Evolutionary conservation across 2,113 vertebrate genomes (phyloP), one percentile per base, ranked within the genome.

Genomic region (Stomatorhinus ivindoensis): DNA sequence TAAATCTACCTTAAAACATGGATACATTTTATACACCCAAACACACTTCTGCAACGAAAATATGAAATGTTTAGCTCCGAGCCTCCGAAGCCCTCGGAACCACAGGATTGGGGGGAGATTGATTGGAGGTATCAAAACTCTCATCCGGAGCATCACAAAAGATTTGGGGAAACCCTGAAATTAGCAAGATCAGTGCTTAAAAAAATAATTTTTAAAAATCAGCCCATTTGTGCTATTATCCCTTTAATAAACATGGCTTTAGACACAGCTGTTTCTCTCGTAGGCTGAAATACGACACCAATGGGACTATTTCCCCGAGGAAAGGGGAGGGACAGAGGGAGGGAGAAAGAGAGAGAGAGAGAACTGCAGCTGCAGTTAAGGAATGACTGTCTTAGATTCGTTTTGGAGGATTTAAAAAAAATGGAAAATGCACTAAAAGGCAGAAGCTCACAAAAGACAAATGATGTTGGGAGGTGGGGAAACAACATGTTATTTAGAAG

Each of bases 181-280:
- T 83, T 89, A 89, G 35, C 42, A 21, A 55, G 39, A 58, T 83
- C 82, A 89, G 76, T 58, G 88, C 88, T 82, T 89, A 83, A 84
- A 89, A 83, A 89, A 24, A 53, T 50, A 89, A 58, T 35, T 51
- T 80, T 11, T 27, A 87, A 31, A 42, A 87, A 87, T 53, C 50
- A 58, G 48, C 48, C 50, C 31, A 80, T 87, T 51, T 39, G 86
- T 51, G 50, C 86, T 53, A 50, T 53, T 87, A 31, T 58, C n/a
- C 17, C 50, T 35, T 88, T 53, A 87, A 87, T 35, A 87, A 87
- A 53, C 47, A 87, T 46, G 42, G 82, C n/a, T 46, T 89, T 80
- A 89, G 76, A 73, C 19, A 65, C 51, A 35, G 85, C 85, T 61
- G 51, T 19, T 39, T 87, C 58, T 87, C 87, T 61, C 50, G 15